Conservation (phyloP, 2,888 invertebrate genomes). For the Andrena dorsata region DNA sequence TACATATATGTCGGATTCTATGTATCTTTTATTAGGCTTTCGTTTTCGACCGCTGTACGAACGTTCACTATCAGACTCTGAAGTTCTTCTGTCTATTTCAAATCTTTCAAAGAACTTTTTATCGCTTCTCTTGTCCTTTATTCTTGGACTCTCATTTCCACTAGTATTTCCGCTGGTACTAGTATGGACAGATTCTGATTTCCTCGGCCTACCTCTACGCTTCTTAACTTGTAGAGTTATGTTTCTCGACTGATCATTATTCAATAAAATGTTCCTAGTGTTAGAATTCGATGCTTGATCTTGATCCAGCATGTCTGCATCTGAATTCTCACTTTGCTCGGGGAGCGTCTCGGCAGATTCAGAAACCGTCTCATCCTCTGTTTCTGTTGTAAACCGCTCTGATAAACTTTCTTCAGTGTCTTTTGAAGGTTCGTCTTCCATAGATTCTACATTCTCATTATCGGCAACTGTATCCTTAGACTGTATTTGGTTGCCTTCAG, state of each 20-base stretch:
- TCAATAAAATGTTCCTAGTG: constrained; percentile 35
- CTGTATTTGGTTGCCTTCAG: constrained; percentile 41
- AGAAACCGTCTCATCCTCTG: constrained; percentile 76
- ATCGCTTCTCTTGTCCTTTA: constrained; percentile 45
- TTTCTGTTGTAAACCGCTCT: constrained; percentile 69
- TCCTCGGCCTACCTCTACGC: constrained; percentile 78
- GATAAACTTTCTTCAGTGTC: constrained; percentile 67
- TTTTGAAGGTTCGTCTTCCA: constrained; percentile 65
- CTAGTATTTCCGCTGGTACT: constrained; percentile 32
- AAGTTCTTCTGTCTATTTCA: constrained; percentile 71
- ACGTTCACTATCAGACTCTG: constrained; percentile 78
- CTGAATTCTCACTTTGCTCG: constrained; percentile 75
- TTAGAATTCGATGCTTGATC: constrained; percentile 47
- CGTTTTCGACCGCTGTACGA: constrained; percentile 76
- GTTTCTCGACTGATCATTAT: constrained; percentile 26
- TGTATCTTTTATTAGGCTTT: constrained; percentile 78
- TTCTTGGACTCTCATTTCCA: constrained; percentile 53
- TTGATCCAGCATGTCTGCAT: constrained; percentile 64
- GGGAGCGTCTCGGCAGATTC: constrained; percentile 73
- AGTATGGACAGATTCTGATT: constrained; percentile 49
- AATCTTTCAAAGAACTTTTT: constrained; percentile 50
- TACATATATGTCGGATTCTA: constrained; percentile 74
- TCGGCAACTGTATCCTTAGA: constrained; percentile 31
- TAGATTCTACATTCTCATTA: constrained; percentile 17
- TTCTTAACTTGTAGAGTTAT: constrained; percentile 51